Base-by-base conservation (phyloP, 1,140 invertebrate species). In the Sesamia nonagrioides region DNA sequence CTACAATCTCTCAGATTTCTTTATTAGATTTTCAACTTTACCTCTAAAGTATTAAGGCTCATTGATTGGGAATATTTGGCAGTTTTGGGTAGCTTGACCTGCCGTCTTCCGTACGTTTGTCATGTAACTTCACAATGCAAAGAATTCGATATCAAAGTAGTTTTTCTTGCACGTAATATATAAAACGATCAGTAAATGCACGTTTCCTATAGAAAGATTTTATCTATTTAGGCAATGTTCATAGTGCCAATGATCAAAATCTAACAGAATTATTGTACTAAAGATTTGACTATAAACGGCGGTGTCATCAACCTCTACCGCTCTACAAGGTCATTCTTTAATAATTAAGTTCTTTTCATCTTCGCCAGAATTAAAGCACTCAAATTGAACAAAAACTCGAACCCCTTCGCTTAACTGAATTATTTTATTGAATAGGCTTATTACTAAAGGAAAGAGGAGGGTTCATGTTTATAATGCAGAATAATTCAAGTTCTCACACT, bases 341-440 rank as follows among this genome's bases (percentile, higher is more conserved):
- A 77, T 77, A 77, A 61, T 33, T 66, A 76, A 76, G 33, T 18
- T 75, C 60, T 50, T 68, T 56, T 45, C 50, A 66, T 52, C 74
- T 48, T 54, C 54, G 21, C n/a, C 60, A 66, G 61, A 52, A 21
- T 54, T 75, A 48, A 77, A 77, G 61, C 42, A 56, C 60, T 68
- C 33, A 76, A 66, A 35, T 17, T 9, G 48, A 77, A 77, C 74
- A 77, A 77, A 77, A 77, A 40, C 33, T 35, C 61, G 45, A 27
- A 75, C 61, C 69, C 73, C 74, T 77, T 61, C 42, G 52, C 35
- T 61, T 82, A 80, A 82, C 27, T 77, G 78, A 80, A 84, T 80
- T 78, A 78, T 69, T 54, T 74, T 77, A 77, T 80, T 84, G 78
- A 84, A 84, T 84, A 80, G 80, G 83, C 80, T 84, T 84, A 84